Evolutionary conservation across 2,113 vertebrate genomes (phyloP).

Genomic region (Chaetodon trifascialis): DNA sequence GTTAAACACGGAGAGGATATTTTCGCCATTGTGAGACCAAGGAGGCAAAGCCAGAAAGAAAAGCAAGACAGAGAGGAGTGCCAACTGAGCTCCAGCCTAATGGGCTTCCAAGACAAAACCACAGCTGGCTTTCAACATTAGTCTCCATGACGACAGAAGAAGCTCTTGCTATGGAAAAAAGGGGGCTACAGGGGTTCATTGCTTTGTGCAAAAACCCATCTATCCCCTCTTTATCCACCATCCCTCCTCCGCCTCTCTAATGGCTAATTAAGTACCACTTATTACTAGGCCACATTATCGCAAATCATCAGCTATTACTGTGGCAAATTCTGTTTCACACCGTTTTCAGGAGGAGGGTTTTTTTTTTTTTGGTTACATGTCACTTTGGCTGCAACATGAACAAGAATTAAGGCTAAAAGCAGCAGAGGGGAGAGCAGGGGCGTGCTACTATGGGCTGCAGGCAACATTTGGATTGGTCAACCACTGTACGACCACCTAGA

Average conservation of each 20-base stretch:
- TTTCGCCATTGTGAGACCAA: conserved; percentile 53
- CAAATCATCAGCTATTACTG: conserved; percentile 77
- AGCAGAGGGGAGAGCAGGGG: neutral
- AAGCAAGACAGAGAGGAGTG: conserved; percentile 65
- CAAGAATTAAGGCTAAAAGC: conserved; percentile 47
- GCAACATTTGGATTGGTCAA: conserved; percentile 19
- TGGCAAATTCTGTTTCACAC: conserved; percentile 51
- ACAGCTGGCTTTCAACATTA: conserved; percentile 83
- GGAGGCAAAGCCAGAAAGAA: conserved; percentile 59
- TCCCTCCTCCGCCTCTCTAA: conserved; percentile 70
- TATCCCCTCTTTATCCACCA: conserved; percentile 68
- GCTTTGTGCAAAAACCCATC: conserved; percentile 75
- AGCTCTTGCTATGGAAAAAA: conserved; percentile 66
- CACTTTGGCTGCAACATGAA: conserved; percentile 50
- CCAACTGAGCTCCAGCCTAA: conserved; percentile 71
- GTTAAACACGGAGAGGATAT: conserved; percentile 61
- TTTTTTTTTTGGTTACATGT: conserved; percentile 11
- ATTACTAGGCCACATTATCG: conserved; percentile 74
- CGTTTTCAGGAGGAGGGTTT: conserved; percentile 32
- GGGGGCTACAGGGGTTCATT: conserved; percentile 69
- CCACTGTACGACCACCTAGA: neutral
- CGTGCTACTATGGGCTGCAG: conserved; percentile 42
- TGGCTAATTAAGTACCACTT: conserved; percentile 81
- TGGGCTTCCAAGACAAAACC: conserved; percentile 81
- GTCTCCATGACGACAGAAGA: conserved; percentile 80